Evolutionary conservation across 2,113 vertebrate species (phyloP).

Genomic region (Semicossyphus pulcher): DNA sequence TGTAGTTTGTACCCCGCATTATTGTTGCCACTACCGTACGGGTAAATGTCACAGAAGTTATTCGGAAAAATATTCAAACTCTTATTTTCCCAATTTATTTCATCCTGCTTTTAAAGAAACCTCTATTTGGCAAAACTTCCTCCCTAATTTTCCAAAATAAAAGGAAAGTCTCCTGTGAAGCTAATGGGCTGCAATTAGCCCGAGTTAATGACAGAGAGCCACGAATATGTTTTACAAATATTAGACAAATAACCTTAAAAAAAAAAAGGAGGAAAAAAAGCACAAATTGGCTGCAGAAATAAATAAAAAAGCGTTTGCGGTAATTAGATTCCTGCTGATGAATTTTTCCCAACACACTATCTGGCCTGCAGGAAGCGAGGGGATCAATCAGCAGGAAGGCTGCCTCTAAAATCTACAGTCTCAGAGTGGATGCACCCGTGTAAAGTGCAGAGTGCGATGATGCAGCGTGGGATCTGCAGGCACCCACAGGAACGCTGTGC

Average conservation of each 20-base stretch:
- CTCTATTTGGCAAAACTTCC: constrained; percentile 3
- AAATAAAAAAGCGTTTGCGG: constrained; percentile 35
- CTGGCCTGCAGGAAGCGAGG: constrained; percentile 36
- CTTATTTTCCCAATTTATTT: constrained; percentile 12
- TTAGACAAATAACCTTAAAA: constrained; percentile 26
- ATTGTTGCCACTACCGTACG: neutral
- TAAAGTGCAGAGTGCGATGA: constrained; percentile 25
- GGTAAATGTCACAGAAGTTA: neutral
- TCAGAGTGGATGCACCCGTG: neutral
- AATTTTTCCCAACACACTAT: constrained; percentile 9
- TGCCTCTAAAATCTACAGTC: constrained; percentile 22
- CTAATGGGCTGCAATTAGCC: constrained; percentile 58
- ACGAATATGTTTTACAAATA: constrained; percentile 27
- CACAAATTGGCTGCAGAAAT: neutral
- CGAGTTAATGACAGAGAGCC: constrained; percentile 47
- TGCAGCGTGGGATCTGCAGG: constrained; percentile 19
- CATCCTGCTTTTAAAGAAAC: neutral
- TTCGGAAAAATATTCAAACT: neutral
- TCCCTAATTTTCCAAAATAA: constrained; percentile 33
- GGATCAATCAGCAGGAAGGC: constrained; percentile 44
- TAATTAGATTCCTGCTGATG: constrained; percentile 36
- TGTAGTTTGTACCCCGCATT: too few species aligned
- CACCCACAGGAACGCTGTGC: constrained; percentile 11
- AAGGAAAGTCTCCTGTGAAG: constrained; percentile 36
- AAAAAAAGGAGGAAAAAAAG: neutral